Percentiles rank a stretch among this genome's conserved stretches.
Conservation (phyloP, 2,797 vertebrate genomes). For the Acridotheres tristis region DNA sequence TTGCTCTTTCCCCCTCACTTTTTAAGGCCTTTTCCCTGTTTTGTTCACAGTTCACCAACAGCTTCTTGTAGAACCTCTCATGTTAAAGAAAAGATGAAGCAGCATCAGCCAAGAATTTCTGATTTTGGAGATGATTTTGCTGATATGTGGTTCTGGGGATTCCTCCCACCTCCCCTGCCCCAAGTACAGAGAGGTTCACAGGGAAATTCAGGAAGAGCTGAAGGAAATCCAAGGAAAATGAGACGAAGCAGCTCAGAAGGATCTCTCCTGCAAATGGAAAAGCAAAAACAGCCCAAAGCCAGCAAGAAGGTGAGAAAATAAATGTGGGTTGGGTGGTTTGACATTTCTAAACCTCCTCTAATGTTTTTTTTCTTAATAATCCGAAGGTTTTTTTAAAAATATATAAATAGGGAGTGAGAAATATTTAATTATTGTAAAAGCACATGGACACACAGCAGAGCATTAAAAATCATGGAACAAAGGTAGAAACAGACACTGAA, state of each 20-base stretch:
- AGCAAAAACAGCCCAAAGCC: conserved; percentile 69
- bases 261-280: conserved; percentile 78
- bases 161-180: conserved; percentile 77
- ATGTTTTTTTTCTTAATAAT: not conserved
- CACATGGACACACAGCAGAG: not conserved
- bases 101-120: conserved; percentile 28
- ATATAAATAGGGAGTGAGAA: not conserved
- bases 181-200: conserved; percentile 34
- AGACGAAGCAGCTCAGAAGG: conserved; percentile 76
- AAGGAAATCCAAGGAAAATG: conserved; percentile 15
- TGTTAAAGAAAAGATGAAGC: not conserved
- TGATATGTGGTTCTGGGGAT: conserved; percentile 7
- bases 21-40: conserved; percentile 37
- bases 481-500: not conserved
- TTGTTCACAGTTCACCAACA: not conserved
- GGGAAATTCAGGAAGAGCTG: not conserved
- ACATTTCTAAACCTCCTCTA: not conserved
- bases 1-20: not conserved
- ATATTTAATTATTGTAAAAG: not conserved
- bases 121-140: conserved; percentile 37
- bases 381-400: too few species aligned
- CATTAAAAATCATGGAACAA: not conserved
- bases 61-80: conserved; percentile 6
- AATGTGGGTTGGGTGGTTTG: not conserved
- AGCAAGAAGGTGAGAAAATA: conserved; percentile 76